Evolutionary conservation across 2,113 vertebrate genomes (phyloP).

Genomic region (Heptranchias perlo): DNA sequence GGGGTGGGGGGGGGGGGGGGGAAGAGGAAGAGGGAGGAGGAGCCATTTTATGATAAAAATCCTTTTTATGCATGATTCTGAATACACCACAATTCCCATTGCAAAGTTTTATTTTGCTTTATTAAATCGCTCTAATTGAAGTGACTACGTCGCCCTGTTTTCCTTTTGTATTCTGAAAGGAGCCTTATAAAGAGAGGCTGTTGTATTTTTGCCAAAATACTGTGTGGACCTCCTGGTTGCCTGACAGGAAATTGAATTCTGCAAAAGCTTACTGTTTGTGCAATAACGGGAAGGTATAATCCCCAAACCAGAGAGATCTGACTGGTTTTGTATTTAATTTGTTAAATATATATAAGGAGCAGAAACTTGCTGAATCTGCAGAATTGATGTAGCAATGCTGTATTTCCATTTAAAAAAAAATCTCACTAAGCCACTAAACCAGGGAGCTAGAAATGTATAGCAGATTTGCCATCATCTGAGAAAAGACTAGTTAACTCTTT

Average conservation of each 20-base stretch:
- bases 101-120: neutral
- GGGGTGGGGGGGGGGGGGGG: no score
- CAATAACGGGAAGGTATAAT: neutral
- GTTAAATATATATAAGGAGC: neutral
- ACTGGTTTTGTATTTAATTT: neutral
- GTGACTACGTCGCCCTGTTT: neutral
- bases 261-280: neutral
- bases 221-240: neutral
- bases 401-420: neutral
- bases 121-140: neutral
- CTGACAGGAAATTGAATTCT: neutral
- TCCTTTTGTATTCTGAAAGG: neutral
- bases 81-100: neutral
- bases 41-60: neutral
- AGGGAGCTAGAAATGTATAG: neutral
- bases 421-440: neutral
- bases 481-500: neutral
- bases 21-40: no score
- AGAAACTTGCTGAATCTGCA: neutral
- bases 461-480: neutral
- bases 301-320: neutral
- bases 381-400: neutral
- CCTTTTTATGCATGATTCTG: neutral
- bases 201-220: neutral
- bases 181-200: neutral